Conservation (phyloP, 2,113 vertebrate genomes). For the Gila orcuttii region DNA sequence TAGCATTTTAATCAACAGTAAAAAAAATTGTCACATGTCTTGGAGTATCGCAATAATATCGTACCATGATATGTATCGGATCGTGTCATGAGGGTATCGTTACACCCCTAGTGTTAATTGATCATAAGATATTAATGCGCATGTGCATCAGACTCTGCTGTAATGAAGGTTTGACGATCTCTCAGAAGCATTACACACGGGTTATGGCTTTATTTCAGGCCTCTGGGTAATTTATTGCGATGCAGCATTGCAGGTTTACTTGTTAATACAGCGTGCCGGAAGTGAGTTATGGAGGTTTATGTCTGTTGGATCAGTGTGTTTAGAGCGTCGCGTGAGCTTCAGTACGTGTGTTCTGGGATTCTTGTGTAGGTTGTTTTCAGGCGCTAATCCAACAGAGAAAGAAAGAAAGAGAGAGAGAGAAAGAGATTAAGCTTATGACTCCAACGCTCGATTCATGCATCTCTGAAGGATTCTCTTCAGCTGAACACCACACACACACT, state of each 20-base stretch:
- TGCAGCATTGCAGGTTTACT: neutral
- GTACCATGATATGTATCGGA: too few species aligned
- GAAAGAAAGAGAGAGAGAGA: neutral
- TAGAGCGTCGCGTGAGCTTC: neutral
- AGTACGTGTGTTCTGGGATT: neutral
- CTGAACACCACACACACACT: slow-evolving; percentile 11
- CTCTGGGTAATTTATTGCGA: neutral
- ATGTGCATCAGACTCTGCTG: too few species aligned
- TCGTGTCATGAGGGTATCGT: too few species aligned
- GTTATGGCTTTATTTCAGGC: neutral
- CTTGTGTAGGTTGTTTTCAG: neutral
- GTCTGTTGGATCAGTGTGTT: neutral
- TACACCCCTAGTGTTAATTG: too few species aligned
- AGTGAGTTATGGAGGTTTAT: neutral
- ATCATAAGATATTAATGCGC: too few species aligned
- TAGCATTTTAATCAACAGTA: too few species aligned
- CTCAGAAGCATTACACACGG: neutral
- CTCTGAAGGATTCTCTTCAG: slow-evolving; percentile 1
- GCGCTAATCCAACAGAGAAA: neutral
- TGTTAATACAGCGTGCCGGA: neutral
- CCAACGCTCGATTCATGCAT: neutral
- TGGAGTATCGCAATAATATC: too few species aligned
- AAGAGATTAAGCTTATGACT: neutral
- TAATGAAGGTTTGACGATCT: neutral
- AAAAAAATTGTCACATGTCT: too few species aligned